These are phyloP conservation scores for Pipistrellus pipistrellus DNA, from an alignment of 2,797 vertebrate genomes.

Conservation along the genomic window DNA sequence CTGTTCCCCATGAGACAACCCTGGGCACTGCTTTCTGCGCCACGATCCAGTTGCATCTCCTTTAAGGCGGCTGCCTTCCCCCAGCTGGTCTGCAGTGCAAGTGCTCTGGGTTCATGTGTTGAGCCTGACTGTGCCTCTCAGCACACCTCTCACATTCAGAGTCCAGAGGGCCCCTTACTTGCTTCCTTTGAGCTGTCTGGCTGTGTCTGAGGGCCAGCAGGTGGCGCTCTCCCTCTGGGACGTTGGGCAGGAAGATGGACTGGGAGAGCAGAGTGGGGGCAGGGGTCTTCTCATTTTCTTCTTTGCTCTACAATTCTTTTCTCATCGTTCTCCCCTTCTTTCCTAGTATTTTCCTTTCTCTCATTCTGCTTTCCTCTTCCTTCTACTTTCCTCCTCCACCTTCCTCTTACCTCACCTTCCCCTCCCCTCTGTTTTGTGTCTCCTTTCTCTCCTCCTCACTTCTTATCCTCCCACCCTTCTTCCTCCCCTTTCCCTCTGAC, in stretches of 20 bases:
- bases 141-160: too few species aligned
- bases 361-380: not conserved
- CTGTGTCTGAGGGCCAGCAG: not conserved
- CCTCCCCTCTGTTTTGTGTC: too few species aligned
- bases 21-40: too few species aligned
- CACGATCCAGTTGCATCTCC: too few species aligned
- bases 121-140: not conserved
- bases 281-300: not conserved
- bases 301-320: not conserved
- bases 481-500: not conserved
- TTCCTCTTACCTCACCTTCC: not conserved
- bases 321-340: not conserved
- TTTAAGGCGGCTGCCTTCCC: not conserved
- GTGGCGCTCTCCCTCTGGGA: not conserved
- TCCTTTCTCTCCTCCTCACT: not conserved
- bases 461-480: not conserved
- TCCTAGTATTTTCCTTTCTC: not conserved
- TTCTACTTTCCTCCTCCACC: not conserved
- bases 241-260: not conserved
- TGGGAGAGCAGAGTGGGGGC: accelerated
- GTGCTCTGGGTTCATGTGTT: not conserved
- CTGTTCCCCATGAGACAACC: not conserved
- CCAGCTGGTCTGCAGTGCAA: not conserved
- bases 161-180: not conserved
- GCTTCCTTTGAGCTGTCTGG: accelerated